Evolutionary conservation across 2,888 invertebrate species (phyloP).

Genomic region (Synanthedon vespiformis): DNA sequence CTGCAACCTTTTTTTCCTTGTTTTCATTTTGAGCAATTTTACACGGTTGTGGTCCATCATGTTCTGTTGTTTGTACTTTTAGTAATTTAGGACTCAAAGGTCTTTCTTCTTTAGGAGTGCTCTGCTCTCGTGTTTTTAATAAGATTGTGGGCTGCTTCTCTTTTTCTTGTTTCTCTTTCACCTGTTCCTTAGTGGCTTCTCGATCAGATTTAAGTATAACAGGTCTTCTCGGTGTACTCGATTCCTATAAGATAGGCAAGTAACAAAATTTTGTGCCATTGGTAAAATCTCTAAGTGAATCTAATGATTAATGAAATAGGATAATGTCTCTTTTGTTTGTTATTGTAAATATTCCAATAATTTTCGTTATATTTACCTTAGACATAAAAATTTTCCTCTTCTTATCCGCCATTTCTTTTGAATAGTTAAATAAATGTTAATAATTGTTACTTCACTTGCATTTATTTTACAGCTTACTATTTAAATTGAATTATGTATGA

Average conservation of each 20-base stretch:
- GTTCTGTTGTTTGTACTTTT: slow-evolving; percentile 34
- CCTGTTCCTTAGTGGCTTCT: slow-evolving; percentile 40
- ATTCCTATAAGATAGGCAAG: slow-evolving; percentile 24
- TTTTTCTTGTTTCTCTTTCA: slow-evolving; percentile 50
- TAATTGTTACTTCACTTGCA: too few species aligned
- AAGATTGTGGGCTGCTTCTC: slow-evolving; percentile 76
- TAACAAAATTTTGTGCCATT: not conserved
- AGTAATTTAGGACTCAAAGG: slow-evolving; percentile 73
- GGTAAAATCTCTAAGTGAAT: too few species aligned
- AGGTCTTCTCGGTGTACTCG: slow-evolving; percentile 40
- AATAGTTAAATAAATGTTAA: too few species aligned
- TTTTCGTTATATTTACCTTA: slow-evolving; percentile 23
- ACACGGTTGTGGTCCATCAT: slow-evolving; percentile 42
- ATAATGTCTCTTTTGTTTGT: too few species aligned
- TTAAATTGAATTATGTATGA: too few species aligned
- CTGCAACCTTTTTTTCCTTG: slow-evolving; percentile 50
- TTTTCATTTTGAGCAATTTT: slow-evolving; percentile 66
- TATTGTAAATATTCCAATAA: too few species aligned
- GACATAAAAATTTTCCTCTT: slow-evolving; percentile 61
- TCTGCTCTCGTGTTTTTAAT: slow-evolving; percentile 75
- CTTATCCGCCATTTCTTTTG: slow-evolving; percentile 42
- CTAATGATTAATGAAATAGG: too few species aligned
- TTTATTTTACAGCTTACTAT: too few species aligned
- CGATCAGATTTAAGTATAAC: slow-evolving; percentile 64
- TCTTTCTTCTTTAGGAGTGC: slow-evolving; percentile 64